A percentile compares a stretch with the other conserved stretches of the same genome.
phyloP scores from a whole-genome alignment of 2,888 invertebrate genomes.

The Coremacera marginata region DNA sequence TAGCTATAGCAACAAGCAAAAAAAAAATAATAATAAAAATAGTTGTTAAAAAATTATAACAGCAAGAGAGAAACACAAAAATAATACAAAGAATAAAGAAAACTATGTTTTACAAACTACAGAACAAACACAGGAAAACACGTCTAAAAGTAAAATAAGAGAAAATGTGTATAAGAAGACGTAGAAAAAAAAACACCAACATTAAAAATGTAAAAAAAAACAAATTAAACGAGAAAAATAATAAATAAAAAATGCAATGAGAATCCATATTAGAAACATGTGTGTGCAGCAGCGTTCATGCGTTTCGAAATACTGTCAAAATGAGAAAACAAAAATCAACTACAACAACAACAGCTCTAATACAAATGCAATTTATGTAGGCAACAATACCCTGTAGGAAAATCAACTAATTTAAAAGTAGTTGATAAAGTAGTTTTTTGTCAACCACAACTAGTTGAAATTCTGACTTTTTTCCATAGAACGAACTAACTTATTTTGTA shows the following conservation, averaged over 20 bases:
- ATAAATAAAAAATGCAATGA: conserved; percentile 24
- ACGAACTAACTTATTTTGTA: too few species aligned
- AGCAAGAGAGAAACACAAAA: not conserved
- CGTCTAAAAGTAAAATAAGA: not conserved
- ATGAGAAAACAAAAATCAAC: not conserved
- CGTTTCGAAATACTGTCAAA: conserved; percentile 17
- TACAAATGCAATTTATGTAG: not conserved
- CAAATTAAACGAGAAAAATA: conserved; percentile 4
- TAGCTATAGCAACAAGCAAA: not conserved
- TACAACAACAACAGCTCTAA: not conserved
- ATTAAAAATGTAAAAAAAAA: not conserved
- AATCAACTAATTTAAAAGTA: too few species aligned
- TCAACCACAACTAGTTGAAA: too few species aligned
- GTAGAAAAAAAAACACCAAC: conserved; percentile 19
- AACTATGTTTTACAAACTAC: conserved; percentile 18
- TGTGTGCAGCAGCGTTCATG: conserved; percentile 49
- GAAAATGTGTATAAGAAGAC: not conserved
- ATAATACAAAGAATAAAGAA: not conserved
- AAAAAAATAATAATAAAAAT: not conserved
- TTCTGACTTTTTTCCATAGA: too few species aligned
- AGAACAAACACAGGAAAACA: conserved; percentile 11
- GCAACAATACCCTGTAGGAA: too few species aligned
- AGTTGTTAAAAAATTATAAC: not conserved
- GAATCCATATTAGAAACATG: conserved; percentile 48
- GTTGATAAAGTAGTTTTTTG: too few species aligned